A percentile compares a stretch with the other conserved stretches of the same genome.
These are phyloP conservation scores for Brevimyrus niger DNA, from an alignment of 2,113 vertebrate species.

Conservation along the genomic window DNA sequence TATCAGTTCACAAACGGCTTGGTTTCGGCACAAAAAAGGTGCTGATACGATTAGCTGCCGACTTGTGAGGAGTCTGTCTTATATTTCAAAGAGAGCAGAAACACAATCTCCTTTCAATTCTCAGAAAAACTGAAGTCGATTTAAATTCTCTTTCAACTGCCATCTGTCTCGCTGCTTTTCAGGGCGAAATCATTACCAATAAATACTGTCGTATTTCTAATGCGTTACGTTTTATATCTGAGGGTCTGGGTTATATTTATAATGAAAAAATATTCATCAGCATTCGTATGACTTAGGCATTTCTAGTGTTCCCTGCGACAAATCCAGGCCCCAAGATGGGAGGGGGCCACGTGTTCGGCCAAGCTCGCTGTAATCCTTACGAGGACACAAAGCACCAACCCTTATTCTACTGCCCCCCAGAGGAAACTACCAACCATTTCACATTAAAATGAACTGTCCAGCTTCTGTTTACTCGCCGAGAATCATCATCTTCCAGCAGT, in stretches of 20 bases:
- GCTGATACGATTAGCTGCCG: conserved; percentile 15
- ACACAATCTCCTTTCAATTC: conserved; percentile 12
- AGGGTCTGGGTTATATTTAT: conserved; percentile 10
- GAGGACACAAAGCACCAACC: not conserved
- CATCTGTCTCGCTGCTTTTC: conserved; percentile 11
- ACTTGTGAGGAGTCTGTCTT: conserved; percentile 8
- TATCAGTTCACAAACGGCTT: conserved; percentile 15
- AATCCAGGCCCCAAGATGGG: not conserved
- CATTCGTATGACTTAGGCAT: not conserved
- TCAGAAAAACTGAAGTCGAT: conserved; percentile 21
- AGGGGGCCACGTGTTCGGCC: not conserved
- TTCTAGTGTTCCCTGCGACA: not conserved
- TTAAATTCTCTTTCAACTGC: conserved; percentile 16
- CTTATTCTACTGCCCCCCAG: conserved; percentile 23
- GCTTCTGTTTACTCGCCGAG: not conserved
- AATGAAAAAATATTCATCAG: conserved; percentile 10
- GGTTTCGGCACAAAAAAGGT: conserved; percentile 20
- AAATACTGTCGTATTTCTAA: conserved; percentile 5
- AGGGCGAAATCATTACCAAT: conserved; percentile 11
- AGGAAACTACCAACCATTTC: conserved; percentile 1
- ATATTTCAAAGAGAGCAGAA: conserved; percentile 21
- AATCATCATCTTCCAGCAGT: not conserved
- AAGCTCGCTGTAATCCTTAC: not conserved
- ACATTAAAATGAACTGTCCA: not conserved
- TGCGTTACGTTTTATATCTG: conserved; percentile 2